phyloP scores from a whole-genome alignment of 2,113 vertebrate species.

The Notothenia coriiceps region DNA sequence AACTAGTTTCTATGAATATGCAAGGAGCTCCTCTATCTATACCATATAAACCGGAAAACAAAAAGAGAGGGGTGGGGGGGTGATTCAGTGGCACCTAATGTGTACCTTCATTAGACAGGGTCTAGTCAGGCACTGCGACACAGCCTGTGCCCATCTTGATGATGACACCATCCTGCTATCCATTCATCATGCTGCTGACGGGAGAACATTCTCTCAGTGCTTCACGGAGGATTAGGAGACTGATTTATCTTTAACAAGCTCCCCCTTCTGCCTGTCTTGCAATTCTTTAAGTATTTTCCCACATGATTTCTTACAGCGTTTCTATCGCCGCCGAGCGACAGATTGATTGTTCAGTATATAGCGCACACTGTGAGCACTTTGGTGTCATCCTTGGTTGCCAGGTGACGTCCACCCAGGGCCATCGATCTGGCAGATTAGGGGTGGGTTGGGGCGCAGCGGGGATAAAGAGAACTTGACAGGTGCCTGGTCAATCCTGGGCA shows the following conservation, averaged over 20 bases:
- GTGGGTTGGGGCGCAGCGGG: conserved; percentile 56
- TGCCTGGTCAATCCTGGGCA: conserved; percentile 50
- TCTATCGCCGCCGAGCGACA: neutral
- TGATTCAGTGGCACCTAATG: neutral
- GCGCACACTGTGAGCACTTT: conserved; percentile 42
- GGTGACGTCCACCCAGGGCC: conserved; percentile 67
- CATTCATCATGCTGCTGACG: conserved; percentile 57
- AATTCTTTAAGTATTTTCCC: conserved; percentile 4
- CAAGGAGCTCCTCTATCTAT: neutral
- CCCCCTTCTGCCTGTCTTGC: neutral
- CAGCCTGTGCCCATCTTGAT: conserved; percentile 24
- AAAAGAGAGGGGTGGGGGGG: neutral
- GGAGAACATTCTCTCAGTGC: conserved; percentile 15
- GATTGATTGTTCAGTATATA: conserved; percentile 39
- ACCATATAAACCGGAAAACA: neutral
- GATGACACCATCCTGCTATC: conserved; percentile 36
- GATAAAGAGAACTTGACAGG: conserved; percentile 62
- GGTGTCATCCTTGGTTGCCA: conserved; percentile 72
- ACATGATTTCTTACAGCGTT: conserved; percentile 10
- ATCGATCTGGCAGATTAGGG: conserved; percentile 75
- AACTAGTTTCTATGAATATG: neutral
- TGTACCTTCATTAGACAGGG: conserved; percentile 1
- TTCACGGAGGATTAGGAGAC: neutral
- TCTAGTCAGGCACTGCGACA: conserved; percentile 2
- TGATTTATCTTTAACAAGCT: conserved; percentile 5